These are phyloP conservation scores for Pelecanoides urinatrix DNA, from an alignment of 2,113 vertebrate genomes.

Conservation along the genomic window DNA sequence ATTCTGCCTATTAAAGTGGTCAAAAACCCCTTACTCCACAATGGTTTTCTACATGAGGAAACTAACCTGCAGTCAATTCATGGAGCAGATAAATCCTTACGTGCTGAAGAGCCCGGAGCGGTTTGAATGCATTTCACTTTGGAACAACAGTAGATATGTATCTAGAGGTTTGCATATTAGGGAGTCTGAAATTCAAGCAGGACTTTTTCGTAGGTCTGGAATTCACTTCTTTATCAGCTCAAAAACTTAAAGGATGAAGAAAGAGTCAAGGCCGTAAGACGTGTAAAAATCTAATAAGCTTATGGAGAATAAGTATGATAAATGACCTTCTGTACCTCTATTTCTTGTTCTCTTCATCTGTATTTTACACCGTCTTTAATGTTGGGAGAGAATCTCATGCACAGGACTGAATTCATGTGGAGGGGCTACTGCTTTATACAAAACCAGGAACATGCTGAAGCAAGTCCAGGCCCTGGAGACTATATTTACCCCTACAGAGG, in stretches of 20 bases:
- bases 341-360: not conserved
- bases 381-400: not conserved
- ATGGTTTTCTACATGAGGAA: not conserved
- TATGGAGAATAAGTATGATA: not conserved
- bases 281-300: not conserved
- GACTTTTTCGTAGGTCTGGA: not conserved
- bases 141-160: not conserved
- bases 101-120: not conserved
- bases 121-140: not conserved
- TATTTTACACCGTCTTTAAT: not conserved
- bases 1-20: not conserved
- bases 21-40: not conserved
- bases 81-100: not conserved
- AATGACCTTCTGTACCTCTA: not conserved
- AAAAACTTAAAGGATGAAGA: not conserved
- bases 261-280: not conserved
- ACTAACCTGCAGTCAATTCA: not conserved
- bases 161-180: not conserved
- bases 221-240: not conserved
- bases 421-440: not conserved
- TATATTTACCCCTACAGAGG: not conserved
- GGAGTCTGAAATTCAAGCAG: not conserved
- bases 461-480: not conserved
- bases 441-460: not conserved
- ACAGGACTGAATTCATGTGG: not conserved